These are phyloP conservation scores for Symphodus melops DNA, from an alignment of 2,113 vertebrate genomes.

Conservation along the genomic window DNA sequence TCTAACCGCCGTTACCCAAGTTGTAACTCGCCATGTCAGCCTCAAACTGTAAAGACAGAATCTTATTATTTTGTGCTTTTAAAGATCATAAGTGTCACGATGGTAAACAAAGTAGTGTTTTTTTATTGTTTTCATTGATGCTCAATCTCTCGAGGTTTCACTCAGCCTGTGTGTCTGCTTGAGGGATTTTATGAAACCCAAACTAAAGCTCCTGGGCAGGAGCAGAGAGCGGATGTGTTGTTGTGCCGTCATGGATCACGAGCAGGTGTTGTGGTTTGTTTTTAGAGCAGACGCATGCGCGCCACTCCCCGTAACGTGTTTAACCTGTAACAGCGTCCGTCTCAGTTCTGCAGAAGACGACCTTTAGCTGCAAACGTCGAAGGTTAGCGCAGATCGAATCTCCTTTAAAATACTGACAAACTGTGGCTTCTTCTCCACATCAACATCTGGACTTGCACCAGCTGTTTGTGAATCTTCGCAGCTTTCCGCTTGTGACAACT, in stretches of 20 bases:
- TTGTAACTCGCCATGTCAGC: not conserved
- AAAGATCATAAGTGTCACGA: not conserved
- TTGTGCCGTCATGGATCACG: not conserved
- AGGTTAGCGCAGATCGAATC: not conserved
- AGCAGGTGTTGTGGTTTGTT: not conserved
- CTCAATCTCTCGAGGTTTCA: not conserved
- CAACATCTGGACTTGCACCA: constrained; percentile 25
- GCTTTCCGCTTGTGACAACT: not conserved
- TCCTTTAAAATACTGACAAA: not conserved
- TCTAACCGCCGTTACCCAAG: not conserved
- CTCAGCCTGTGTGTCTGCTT: not conserved
- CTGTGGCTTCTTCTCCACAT: not conserved
- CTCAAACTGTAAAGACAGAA: not conserved
- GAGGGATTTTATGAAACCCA: constrained; percentile 12
- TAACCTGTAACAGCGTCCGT: too few species aligned
- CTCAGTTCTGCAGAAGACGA: not conserved
- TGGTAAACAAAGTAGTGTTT: not conserved
- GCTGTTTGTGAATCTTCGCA: constrained; percentile 6
- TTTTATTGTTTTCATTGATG: not conserved
- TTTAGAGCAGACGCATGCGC: constrained; percentile 4
- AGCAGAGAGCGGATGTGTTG: constrained; percentile 18
- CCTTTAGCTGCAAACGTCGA: constrained; percentile 18
- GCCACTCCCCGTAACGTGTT: too few species aligned
- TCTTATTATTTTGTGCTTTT: not conserved
- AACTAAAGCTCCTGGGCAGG: not conserved